phyloP scores from a whole-genome alignment of 2,113 vertebrate species.

The Centropus unirufus region DNA sequence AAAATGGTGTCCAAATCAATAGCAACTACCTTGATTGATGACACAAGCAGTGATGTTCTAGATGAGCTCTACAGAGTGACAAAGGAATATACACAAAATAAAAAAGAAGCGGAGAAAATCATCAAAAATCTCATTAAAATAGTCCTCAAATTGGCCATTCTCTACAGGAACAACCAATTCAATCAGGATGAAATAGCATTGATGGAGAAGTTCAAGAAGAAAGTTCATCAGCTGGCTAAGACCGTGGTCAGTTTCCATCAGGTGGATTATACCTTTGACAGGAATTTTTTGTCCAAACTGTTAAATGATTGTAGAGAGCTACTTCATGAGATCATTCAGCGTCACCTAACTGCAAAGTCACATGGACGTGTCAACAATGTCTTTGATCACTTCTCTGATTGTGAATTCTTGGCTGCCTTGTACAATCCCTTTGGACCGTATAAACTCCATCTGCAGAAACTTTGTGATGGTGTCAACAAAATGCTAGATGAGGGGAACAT shows the following conservation, averaged over 20 bases:
- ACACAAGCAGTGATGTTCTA: slow-evolving; percentile 86
- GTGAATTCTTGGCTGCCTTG: slow-evolving; percentile 85
- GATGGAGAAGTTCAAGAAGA: slow-evolving; percentile 88
- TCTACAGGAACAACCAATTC: slow-evolving; percentile 86
- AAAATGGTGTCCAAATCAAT: slow-evolving; percentile 89
- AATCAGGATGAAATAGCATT: slow-evolving; percentile 82
- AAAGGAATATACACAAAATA: slow-evolving; percentile 84
- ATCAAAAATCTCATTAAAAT: slow-evolving; percentile 89
- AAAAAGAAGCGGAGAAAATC: slow-evolving; percentile 84
- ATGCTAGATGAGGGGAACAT: slow-evolving; percentile 89
- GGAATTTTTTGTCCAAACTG: slow-evolving; percentile 81
- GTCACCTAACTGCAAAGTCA: slow-evolving; percentile 87
- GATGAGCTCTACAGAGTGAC: slow-evolving; percentile 88
- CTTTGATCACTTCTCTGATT: slow-evolving; percentile 89
- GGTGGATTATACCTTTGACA: slow-evolving; percentile 88
- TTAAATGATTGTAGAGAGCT: slow-evolving; percentile 83
- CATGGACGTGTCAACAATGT: slow-evolving; percentile 85
- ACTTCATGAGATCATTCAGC: slow-evolving; percentile 84
- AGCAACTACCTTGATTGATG: slow-evolving; percentile 86
- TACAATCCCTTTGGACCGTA: slow-evolving; percentile 86
- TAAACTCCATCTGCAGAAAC: slow-evolving; percentile 84
- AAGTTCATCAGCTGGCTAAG: slow-evolving; percentile 87
- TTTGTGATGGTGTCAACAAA: slow-evolving; percentile 87
- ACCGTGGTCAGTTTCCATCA: slow-evolving; percentile 89
- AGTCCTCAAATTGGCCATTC: slow-evolving; percentile 86